These are phyloP conservation scores for Spodoptera litura DNA, from an alignment of 1,140 invertebrate genomes.

Conservation along the genomic window DNA sequence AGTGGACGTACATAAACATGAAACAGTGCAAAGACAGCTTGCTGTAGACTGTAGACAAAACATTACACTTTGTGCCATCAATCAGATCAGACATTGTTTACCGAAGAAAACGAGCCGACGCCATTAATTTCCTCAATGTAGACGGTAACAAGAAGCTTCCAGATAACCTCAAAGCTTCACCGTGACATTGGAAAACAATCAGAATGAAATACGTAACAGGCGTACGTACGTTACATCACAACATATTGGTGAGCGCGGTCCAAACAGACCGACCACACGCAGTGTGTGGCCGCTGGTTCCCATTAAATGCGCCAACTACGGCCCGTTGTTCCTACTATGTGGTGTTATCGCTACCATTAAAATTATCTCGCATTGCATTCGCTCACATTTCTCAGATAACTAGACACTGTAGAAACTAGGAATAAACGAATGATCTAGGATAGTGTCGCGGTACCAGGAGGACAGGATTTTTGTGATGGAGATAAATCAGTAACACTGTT, in stretches of 20 bases:
- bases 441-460: conserved; percentile 25
- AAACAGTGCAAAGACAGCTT: neutral
- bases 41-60: conserved; percentile 4
- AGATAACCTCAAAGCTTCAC: conserved; percentile 15
- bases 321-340: conserved; percentile 22
- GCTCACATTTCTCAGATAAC: conserved; percentile 46
- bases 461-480: neutral
- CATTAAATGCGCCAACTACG: conserved; percentile 46
- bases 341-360: conserved; percentile 40
- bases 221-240: neutral
- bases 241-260: conserved; percentile 13
- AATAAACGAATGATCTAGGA: conserved; percentile 34
- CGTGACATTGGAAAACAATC: conserved; percentile 41
- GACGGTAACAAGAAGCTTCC: conserved; percentile 31
- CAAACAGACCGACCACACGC: conserved; percentile 43
- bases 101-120: neutral
- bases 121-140: conserved; percentile 17
- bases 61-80: conserved; percentile 8
- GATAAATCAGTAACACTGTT: neutral
- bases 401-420: conserved; percentile 35
- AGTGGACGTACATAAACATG: too few species aligned
- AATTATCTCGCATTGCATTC: conserved; percentile 45
- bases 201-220: conserved; percentile 33
- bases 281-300: neutral
- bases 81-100: conserved; percentile 16